phyloP scores from a whole-genome alignment of 2,797 vertebrate genomes.

The Melanotaenia nigrans region DNA sequence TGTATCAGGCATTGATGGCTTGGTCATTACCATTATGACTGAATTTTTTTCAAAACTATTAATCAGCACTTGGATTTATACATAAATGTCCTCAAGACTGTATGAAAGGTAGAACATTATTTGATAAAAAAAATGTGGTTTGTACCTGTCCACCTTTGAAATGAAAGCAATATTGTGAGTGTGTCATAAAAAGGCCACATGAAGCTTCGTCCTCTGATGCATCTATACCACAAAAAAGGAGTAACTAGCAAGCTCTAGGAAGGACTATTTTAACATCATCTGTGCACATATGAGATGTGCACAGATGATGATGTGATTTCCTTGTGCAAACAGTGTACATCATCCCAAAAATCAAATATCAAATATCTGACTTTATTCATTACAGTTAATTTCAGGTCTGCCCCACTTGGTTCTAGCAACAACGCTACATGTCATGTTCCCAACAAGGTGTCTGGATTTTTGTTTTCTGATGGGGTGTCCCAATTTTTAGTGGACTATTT shows the following conservation, averaged over 20 bases:
- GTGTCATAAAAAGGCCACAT: neutral
- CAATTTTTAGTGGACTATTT: neutral
- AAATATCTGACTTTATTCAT: too few relatives aligned
- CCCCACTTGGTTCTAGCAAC: too few relatives aligned
- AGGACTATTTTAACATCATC: neutral
- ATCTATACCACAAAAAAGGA: neutral
- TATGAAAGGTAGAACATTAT: neutral
- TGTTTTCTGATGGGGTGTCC: neutral
- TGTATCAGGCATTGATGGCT: too few relatives aligned
- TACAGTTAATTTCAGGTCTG: too few relatives aligned
- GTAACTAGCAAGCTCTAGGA: too few relatives aligned
- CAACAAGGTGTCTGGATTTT: neutral
- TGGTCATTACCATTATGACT: neutral
- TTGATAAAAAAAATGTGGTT: neutral
- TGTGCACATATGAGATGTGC: neutral
- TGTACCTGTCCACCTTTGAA: neutral
- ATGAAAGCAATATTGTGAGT: neutral
- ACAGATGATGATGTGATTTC: neutral
- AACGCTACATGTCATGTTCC: neutral
- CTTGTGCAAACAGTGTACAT: neutral
- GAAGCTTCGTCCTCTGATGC: too few relatives aligned
- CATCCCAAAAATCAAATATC: too few relatives aligned
- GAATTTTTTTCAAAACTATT: neutral
- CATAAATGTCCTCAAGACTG: neutral
- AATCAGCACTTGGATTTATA: neutral